Evolutionary conservation across 2,797 vertebrate genomes (phyloP).

Genomic region (Setipinna tenuifilis): DNA sequence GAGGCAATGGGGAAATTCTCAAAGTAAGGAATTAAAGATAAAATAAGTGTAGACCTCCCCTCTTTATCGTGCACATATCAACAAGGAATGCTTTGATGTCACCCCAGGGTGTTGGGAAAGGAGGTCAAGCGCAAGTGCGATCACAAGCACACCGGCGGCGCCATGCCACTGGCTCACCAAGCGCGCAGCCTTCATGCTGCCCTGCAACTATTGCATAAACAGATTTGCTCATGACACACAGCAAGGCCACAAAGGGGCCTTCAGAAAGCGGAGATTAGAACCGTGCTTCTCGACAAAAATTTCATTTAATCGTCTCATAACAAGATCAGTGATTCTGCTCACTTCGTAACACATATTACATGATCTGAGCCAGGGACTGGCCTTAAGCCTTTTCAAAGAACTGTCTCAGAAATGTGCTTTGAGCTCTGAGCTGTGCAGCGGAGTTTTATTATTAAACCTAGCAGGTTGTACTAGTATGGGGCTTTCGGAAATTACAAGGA

Average conservation of each 20-base stretch:
- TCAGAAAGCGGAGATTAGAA: neutral
- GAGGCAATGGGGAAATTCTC: constrained; percentile 21
- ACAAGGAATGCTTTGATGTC: constrained; percentile 4
- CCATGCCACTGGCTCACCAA: neutral
- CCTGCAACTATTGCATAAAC: constrained; percentile 19
- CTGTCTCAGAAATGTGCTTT: neutral
- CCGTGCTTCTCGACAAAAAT: neutral
- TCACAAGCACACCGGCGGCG: neutral
- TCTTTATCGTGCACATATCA: constrained; percentile 13
- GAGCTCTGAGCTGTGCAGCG: neutral
- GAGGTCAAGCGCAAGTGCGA: neutral
- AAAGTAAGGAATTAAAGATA: constrained; percentile 20
- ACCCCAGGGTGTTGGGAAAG: constrained; percentile 11
- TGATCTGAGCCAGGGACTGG: neutral
- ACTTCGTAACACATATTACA: constrained; percentile 6
- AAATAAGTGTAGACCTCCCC: neutral
- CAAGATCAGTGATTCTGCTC: constrained; percentile 11
- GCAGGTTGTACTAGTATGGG: neutral
- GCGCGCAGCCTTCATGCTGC: neutral
- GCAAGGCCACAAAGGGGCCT: neutral
- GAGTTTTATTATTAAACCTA: neutral
- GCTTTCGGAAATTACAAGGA: neutral
- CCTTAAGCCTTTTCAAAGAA: neutral
- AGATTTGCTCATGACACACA: constrained; percentile 10
- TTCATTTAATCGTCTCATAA: neutral